These are phyloP conservation scores for Okapia johnstoni DNA, from an alignment of 2,113 vertebrate species.

Conservation along the genomic window DNA sequence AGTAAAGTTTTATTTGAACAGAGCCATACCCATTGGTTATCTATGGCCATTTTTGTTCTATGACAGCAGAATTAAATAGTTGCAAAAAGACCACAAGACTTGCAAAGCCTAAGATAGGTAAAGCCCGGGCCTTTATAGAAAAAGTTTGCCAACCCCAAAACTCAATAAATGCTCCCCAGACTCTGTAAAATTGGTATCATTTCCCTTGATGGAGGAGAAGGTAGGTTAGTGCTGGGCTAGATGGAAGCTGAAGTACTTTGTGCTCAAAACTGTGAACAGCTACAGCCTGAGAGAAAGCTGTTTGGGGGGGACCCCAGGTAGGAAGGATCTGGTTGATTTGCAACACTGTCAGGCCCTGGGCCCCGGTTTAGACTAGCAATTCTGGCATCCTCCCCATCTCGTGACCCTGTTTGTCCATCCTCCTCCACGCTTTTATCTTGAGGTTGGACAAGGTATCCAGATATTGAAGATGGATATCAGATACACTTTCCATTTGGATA, in stretches of 20 bases:
- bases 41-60: background rate
- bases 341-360: background rate
- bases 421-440: background rate
- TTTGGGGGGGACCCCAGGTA: too few relatives aligned
- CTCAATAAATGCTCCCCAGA: background rate
- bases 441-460: background rate
- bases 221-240: background rate
- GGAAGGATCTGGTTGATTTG: background rate
- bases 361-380: background rate
- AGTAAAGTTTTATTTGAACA: background rate
- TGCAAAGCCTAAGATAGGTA: background rate
- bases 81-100: background rate
- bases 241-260: background rate
- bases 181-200: background rate
- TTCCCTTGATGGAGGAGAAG: background rate
- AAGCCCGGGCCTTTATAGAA: background rate
- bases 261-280: background rate
- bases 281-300: background rate
- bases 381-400: background rate
- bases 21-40: background rate
- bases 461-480: background rate
- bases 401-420: background rate
- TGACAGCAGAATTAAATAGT: background rate
- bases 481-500: background rate
- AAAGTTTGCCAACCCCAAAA: background rate